Base-by-base conservation (phyloP, 2,113 vertebrate species). In the Hyperoodon ampullatus region DNA sequence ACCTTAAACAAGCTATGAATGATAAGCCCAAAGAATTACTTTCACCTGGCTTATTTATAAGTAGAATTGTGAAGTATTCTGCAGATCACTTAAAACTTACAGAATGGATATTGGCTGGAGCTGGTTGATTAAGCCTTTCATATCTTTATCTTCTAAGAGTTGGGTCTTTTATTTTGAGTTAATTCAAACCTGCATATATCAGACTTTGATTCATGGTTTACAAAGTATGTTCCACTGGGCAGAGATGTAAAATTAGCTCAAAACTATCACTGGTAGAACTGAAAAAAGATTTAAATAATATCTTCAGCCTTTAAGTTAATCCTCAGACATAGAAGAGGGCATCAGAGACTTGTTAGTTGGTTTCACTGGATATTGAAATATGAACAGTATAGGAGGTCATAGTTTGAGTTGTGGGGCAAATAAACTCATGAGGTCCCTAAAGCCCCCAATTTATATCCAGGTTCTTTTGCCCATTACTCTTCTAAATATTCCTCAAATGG, bases 41-140 rank as follows among this genome's bases (percentile, higher is more conserved):
- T 88, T 90, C 1, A 60, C 68, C 15, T 71, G 26, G 16, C 14
- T 28, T 88, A 60, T 93, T 93, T 78, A 16, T 88, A 44, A 66
- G 33, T 72, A 91, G 23, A 93, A 95, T 93, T 50, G 53, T 53
- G 4, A 90, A 91, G 71, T 88, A 80, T 84, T 81, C 8, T 90
- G 6, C 58, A 26, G 39, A 53, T 75, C 16, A 47, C 66, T 91
- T 90, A 80, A 93, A 94, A 81, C 26, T 68, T 33, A 72, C 53
- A 93, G 42, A 44, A 72, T 39, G 1, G 35, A 18, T 71, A 65
- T 50, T 89, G 60, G 11, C 3, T 68, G 58, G 42, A 44, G 10
- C 4, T 21, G 42, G 35, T 60, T 63, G 28, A 77, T 75, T 92
- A 82, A 90, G 24, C 9, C 10, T 94, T 80, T 80, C 89, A 8